A percentile compares a stretch with the other conserved stretches of the same genome.
These are phyloP conservation scores for Burhinus oedicnemus DNA, from an alignment of 2,113 vertebrate genomes.

Conservation along the genomic window DNA sequence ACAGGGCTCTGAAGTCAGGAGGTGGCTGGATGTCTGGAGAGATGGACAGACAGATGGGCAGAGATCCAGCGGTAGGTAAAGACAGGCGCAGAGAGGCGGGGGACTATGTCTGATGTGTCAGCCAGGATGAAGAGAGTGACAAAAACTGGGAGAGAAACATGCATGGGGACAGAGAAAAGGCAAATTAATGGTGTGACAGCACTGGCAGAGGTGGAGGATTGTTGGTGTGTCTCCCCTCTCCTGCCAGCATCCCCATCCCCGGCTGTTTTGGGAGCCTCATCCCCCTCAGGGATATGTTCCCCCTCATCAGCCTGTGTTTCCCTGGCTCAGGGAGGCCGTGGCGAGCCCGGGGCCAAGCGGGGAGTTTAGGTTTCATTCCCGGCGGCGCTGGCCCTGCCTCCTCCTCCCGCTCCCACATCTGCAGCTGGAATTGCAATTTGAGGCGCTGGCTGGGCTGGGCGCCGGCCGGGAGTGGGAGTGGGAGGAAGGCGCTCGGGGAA, in stretches of 20 bases:
- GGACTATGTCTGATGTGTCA: background rate
- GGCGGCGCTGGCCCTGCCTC: constrained; percentile 22
- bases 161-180: accelerated
- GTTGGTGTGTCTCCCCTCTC: background rate
- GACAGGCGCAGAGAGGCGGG: accelerated
- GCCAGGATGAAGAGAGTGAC: background rate
- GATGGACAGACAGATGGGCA: background rate
- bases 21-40: background rate
- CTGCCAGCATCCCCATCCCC: background rate
- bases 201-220: accelerated
- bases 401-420: constrained; percentile 46
- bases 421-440: constrained; percentile 66
- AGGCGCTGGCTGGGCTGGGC: constrained; percentile 49
- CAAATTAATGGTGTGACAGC: accelerated
- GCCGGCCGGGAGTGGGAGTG: constrained; percentile 14
- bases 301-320: background rate
- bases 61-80: background rate
- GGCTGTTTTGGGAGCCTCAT: accelerated
- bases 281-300: background rate
- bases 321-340: background rate
- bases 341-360: background rate
- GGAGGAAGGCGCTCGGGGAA: constrained; percentile 30
- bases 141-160: background rate
- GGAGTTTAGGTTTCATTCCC: background rate
- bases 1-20: background rate